A percentile compares a stretch with the other conserved stretches of the same genome.
phyloP scores from a whole-genome alignment of 2,113 vertebrate species.

The Platysteira castanea region DNA sequence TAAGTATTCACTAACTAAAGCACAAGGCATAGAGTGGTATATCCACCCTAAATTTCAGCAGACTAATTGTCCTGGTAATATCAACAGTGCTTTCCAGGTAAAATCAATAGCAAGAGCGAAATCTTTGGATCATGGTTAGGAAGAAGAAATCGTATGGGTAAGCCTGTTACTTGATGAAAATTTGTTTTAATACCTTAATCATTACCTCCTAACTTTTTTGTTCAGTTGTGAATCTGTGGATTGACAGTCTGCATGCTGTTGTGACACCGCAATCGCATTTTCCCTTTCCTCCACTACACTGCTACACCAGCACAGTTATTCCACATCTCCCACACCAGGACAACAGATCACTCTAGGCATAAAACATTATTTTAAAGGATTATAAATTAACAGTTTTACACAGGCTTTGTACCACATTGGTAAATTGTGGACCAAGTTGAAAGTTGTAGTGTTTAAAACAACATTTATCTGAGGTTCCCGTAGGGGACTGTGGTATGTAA shows the following conservation, averaged over 20 bases:
- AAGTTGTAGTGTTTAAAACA: neutral
- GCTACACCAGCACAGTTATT: neutral
- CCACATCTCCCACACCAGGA: neutral
- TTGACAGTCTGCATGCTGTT: neutral
- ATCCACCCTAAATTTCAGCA: neutral
- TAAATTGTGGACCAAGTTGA: neutral
- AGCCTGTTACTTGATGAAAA: neutral
- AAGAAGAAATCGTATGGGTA: neutral
- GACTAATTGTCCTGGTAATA: neutral
- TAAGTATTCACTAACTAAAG: neutral
- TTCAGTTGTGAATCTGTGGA: neutral
- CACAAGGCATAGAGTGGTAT: neutral
- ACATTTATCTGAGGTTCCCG: neutral
- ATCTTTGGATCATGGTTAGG: neutral
- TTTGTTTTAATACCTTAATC: neutral
- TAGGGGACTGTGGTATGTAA: neutral
- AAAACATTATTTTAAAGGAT: neutral
- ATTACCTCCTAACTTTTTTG: neutral
- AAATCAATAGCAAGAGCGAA: neutral
- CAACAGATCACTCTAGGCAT: neutral
- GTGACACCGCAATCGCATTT: rapidly evolving
- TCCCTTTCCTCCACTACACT: neutral
- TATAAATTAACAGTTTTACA: neutral
- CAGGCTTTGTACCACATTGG: neutral
- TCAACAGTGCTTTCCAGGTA: neutral